These are phyloP conservation scores for Atta cephalotes DNA, from an alignment of 1,140 invertebrate genomes.

Conservation along the genomic window DNA sequence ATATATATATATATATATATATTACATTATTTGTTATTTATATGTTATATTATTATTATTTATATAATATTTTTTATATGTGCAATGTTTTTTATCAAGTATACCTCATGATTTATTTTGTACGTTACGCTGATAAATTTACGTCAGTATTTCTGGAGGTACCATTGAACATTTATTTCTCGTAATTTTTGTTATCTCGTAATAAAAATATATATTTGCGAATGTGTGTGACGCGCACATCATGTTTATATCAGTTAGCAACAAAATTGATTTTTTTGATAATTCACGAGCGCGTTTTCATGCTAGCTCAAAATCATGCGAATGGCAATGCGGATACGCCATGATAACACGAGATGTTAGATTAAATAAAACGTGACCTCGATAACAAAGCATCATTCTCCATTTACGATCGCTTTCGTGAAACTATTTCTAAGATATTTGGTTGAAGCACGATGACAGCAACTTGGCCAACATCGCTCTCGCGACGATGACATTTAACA, in stretches of 20 bases:
- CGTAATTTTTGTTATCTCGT: not conserved
- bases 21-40: too few species aligned
- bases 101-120: not conserved
- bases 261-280: not conserved
- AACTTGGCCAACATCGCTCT: slow-evolving; percentile 13
- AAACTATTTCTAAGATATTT: slow-evolving; percentile 41
- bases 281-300: not conserved
- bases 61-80: too few species aligned
- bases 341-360: slow-evolving; percentile 32
- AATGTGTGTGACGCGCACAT: not conserved
- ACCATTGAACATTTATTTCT: not conserved
- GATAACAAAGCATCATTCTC: slow-evolving; percentile 20
- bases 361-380: slow-evolving; percentile 31
- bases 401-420: slow-evolving; percentile 56
- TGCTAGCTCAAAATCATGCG: not conserved
- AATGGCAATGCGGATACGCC: not conserved
- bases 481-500: slow-evolving; percentile 18
- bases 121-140: not conserved
- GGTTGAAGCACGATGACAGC: not conserved
- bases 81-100: not conserved
- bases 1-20: too few species aligned
- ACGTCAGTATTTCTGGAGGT: not conserved
- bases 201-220: not conserved
- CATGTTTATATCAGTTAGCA: not conserved
- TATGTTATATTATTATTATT: too few species aligned